phyloP scores from a whole-genome alignment of 2,888 invertebrate species.

The Platycheirus albimanus region DNA sequence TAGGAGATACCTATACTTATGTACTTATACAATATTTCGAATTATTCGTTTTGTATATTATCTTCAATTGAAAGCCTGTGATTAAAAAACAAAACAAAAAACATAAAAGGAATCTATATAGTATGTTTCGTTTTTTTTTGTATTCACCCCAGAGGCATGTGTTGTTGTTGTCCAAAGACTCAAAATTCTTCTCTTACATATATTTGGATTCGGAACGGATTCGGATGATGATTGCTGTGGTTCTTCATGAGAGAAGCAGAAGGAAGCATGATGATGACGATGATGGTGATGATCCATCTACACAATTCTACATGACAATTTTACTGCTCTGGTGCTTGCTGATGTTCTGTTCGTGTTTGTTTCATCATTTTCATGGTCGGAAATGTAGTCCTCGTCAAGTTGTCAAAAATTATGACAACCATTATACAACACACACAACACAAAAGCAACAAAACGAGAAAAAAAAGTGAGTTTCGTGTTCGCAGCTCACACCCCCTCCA shows the following conservation, averaged over 20 bases:
- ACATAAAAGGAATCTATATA: conserved; percentile 24
- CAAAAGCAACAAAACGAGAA: conserved; percentile 25
- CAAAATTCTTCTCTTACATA: conserved; percentile 12
- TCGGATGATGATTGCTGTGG: conserved; percentile 47
- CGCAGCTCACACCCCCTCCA: conserved; percentile 34
- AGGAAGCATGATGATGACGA: too few species aligned
- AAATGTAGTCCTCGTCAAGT: conserved; percentile 71
- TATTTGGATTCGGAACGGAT: too few species aligned
- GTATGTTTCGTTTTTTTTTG: conserved; percentile 26
- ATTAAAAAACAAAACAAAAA: conserved; percentile 54
- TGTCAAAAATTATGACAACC: conserved; percentile 71
- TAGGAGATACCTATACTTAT: conserved; percentile 29
- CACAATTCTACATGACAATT: conserved; percentile 68
- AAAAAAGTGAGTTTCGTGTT: conserved; percentile 55
- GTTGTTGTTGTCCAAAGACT: not conserved
- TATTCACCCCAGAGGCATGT: conserved; percentile 30
- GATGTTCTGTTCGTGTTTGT: conserved; percentile 44
- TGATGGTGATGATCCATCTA: conserved; percentile 56
- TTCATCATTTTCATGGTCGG: conserved; percentile 69
- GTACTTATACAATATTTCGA: conserved; percentile 38
- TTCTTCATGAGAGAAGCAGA: conserved; percentile 31
- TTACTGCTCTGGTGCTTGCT: conserved; percentile 36
- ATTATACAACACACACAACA: conserved; percentile 47
- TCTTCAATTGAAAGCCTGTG: conserved; percentile 66
- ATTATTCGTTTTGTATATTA: conserved; percentile 35